phyloP scores from a whole-genome alignment of 2,113 vertebrate genomes.

The Crocuta crocuta region DNA sequence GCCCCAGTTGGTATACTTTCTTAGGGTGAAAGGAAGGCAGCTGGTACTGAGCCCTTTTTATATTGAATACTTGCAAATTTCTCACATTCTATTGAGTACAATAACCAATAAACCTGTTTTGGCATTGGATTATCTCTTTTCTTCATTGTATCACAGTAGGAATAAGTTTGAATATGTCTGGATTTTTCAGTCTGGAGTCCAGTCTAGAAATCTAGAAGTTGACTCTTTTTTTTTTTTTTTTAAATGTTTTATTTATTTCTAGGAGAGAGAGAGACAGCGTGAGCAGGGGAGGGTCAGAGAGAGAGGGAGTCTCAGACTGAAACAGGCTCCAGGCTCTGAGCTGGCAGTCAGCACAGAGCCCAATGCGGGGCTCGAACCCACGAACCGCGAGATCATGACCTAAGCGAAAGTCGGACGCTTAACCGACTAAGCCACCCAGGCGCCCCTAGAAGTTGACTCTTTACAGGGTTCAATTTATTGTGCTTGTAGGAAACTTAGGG shows the following conservation, averaged over 20 bases:
- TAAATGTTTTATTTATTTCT: too few relatives aligned
- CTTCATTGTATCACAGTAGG: not conserved
- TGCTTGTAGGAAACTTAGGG: not conserved
- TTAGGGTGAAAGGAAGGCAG: not conserved
- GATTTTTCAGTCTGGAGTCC: conserved; percentile 29
- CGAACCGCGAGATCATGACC: too few relatives aligned
- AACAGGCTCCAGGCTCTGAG: too few relatives aligned
- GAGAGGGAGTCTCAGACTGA: too few relatives aligned
- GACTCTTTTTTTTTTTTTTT: not conserved
- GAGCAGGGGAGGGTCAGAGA: too few relatives aligned
- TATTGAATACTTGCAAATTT: not conserved
- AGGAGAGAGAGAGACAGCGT: too few relatives aligned
- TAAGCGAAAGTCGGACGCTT: too few relatives aligned
- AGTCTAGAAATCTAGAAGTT: conserved; percentile 47
- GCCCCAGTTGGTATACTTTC: not conserved
- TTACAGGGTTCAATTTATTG: not conserved
- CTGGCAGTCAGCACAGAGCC: too few relatives aligned
- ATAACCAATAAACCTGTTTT: conserved; percentile 63
- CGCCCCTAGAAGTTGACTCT: not conserved
- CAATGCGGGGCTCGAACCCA: too few relatives aligned
- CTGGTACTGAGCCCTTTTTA: not conserved
- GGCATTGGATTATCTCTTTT: not conserved
- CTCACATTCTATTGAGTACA: conserved; percentile 34
- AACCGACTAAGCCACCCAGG: too few relatives aligned
- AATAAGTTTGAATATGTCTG: conserved; percentile 31